Conservation (phyloP, 2,797 vertebrate genomes). For the Benthosema pterotum region DNA sequence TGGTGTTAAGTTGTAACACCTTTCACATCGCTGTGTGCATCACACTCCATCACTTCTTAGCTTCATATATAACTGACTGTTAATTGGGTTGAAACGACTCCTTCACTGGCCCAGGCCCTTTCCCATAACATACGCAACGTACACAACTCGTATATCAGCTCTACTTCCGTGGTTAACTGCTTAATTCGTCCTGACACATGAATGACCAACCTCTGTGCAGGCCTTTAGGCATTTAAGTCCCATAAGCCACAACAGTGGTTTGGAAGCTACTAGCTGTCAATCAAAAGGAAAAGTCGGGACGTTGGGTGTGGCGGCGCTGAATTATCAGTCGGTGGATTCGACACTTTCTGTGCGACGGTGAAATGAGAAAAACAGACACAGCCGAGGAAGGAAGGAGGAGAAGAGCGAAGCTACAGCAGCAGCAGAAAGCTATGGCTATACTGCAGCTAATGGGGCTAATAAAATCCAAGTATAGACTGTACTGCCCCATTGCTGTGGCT, state of each 20-base stretch:
- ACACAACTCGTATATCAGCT: too few species aligned
- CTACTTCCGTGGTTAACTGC: too few species aligned
- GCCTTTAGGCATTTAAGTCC: not conserved
- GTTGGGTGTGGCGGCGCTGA: constrained; percentile 66
- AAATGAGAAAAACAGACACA: constrained; percentile 63
- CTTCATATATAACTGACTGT: too few species aligned
- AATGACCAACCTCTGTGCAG: too few species aligned
- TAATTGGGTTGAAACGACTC: too few species aligned
- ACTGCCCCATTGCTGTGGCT: constrained; percentile 39
- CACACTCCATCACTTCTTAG: too few species aligned
- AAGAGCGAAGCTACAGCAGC: constrained; percentile 37
- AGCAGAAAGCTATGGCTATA: constrained; percentile 40
- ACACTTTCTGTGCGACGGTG: not conserved
- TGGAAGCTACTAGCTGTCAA: constrained; percentile 34
- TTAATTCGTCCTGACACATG: too few species aligned
- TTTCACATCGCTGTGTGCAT: too few species aligned
- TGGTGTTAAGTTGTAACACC: too few species aligned
- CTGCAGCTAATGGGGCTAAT: constrained; percentile 68
- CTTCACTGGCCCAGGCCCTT: not conserved
- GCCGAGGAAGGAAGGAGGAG: constrained; percentile 11
- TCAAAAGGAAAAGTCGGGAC: constrained; percentile 19
- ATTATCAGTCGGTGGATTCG: constrained; percentile 38
- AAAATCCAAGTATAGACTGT: constrained; percentile 74
- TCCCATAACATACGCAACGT: too few species aligned
- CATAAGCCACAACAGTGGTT: constrained; percentile 31